Evolutionary conservation across 2,888 invertebrate species (phyloP), one percentile per base, ranked within the genome.

Genomic region (Tenthredo scrophulariae): DNA sequence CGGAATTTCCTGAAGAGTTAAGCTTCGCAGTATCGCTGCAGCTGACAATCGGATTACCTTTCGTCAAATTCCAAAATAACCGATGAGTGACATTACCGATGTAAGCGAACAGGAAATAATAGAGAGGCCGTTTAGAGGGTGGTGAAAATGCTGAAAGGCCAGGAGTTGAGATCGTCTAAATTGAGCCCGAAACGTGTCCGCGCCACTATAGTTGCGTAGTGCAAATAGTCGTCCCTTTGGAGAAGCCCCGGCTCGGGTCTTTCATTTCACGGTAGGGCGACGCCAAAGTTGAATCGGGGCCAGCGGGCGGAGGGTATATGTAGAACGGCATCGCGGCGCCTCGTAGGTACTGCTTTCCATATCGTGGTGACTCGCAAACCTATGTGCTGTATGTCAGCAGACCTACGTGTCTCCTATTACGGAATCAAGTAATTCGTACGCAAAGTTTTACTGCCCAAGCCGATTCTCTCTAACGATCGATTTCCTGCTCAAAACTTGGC

Each of bases 121-220:
- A 62, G 13, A 70, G 37, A 70, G 29, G 9, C 37, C 10, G 13
- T 50, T 50, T 13, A 15, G 26, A 15, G 46, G 15, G n/a, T 26
- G 75, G n/a, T 10, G 22, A 40, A 80, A 22, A 62, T 18, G 37
- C 40, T 7, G 80, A 15, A 54, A 37, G 10, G 62, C 22, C 18
- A 26, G 62, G 43, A 43, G 83, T 83, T 70, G 80, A 80, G 80
- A 80, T 40, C 62, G 83, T 50, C 83, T 83, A 83, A 40, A 18
- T 18, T 29, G 13, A 29, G 22, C 18, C 26, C 22, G 90, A 88
- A 89, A 90, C 89, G 89, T 90, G 88, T 89, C 89, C 90, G 89
- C 88, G 89, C 90, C 90, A 90, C 90, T 90, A 33, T 37, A 91
- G 91, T 91, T 91, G 90, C 90, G 89, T 89, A 90, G 89, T 91